Evolutionary conservation across 2,888 invertebrate genomes (phyloP).

Genomic region (Seira ritae): DNA sequence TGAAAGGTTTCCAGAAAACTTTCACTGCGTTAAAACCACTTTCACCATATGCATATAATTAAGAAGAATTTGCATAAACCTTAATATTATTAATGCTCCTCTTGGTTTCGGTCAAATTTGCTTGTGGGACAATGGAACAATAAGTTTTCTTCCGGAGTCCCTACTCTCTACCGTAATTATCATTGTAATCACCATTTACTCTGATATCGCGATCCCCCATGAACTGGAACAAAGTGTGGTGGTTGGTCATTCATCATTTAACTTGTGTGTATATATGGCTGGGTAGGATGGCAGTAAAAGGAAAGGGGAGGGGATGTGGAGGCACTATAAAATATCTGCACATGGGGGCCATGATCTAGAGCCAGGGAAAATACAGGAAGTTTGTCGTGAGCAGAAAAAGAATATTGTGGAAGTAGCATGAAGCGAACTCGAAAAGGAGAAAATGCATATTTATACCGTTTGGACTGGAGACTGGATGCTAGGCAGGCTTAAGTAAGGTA

Average conservation of each 20-base stretch:
- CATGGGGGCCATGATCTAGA: not conserved
- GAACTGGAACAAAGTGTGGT: slow-evolving; percentile 35
- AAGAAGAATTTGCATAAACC: too few species aligned
- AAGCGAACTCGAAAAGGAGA: too few species aligned
- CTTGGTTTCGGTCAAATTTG: too few species aligned
- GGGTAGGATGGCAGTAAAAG: not conserved
- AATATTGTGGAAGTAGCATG: slow-evolving; percentile 17
- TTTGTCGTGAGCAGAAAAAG: slow-evolving; percentile 40
- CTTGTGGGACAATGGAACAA: slow-evolving; percentile 39
- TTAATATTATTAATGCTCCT: too few species aligned
- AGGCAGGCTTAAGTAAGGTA: too few species aligned
- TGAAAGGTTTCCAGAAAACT: too few species aligned
- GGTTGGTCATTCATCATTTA: slow-evolving; percentile 55
- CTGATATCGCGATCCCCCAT: slow-evolving; percentile 48
- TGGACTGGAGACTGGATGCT: too few species aligned
- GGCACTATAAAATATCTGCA: too few species aligned
- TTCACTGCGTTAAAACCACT: too few species aligned
- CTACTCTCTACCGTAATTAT: slow-evolving; percentile 30
- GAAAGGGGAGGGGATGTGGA: slow-evolving; percentile 24
- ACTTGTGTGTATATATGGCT: slow-evolving; percentile 31
- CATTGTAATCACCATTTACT: slow-evolving; percentile 51
- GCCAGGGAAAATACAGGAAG: slow-evolving; percentile 30
- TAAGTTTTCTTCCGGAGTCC: slow-evolving; percentile 9
- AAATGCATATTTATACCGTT: too few species aligned
- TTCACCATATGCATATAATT: too few species aligned